Percentiles rank a stretch among this genome's conserved stretches.
Evolutionary conservation across 2,797 vertebrate genomes (phyloP).

Genomic region (Anas flavirostris): DNA sequence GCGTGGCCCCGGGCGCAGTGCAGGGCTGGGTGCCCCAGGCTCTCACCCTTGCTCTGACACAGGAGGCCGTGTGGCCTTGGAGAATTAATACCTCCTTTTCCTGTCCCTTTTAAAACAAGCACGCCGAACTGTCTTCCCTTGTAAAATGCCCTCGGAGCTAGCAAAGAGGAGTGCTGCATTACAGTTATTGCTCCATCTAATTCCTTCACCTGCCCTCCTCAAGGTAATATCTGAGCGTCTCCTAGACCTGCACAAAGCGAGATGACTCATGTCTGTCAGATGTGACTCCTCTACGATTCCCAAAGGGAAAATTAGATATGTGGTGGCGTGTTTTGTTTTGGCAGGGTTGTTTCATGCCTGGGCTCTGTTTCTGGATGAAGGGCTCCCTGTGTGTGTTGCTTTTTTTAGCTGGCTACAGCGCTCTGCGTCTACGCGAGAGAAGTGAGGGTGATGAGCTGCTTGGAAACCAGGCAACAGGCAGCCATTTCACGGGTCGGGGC

Average conservation of each 20-base stretch:
- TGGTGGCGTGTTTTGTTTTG: not conserved
- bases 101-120: not conserved
- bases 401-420: not conserved
- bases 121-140: not conserved
- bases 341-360: not conserved
- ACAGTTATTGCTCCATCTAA: not conserved
- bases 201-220: not conserved
- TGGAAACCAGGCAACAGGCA: conserved; percentile 21
- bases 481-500: not conserved
- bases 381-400: not conserved
- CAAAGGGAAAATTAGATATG: not conserved
- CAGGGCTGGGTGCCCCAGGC: not conserved
- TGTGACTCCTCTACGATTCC: rapidly evolving
- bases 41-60: not conserved
- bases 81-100: not conserved
- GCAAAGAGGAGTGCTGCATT: not conserved
- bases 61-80: not conserved
- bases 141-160: not conserved
- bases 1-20: rapidly evolving
- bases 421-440: not conserved
- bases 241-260: not conserved
- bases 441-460: not conserved
- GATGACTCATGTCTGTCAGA: not conserved
- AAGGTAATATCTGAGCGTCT: not conserved
- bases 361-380: not conserved